Evolutionary conservation across 2,113 vertebrate genomes (phyloP).

Genomic region (Desmodus rotundus): DNA sequence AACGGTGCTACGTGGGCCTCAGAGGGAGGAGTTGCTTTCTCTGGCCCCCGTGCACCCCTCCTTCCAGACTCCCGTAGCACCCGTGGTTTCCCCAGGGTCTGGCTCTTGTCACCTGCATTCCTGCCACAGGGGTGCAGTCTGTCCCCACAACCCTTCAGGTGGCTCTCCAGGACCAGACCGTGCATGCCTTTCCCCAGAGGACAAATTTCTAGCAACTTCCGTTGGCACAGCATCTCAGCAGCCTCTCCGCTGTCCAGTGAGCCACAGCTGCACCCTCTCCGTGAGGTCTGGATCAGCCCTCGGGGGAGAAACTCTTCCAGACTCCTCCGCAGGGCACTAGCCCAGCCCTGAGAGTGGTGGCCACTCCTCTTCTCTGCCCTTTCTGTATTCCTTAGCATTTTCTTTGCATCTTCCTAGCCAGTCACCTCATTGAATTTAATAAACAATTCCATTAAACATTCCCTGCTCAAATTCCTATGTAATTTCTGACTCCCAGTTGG

Average conservation of each 20-base stretch:
- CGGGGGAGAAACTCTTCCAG: neutral
- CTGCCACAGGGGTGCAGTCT: neutral
- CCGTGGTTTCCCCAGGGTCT: neutral
- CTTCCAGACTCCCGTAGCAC: neutral
- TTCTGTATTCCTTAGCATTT: neutral
- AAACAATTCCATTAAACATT: neutral
- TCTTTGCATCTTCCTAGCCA: neutral
- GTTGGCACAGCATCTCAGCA: neutral
- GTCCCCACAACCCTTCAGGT: neutral
- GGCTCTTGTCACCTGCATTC: neutral
- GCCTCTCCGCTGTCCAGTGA: neutral
- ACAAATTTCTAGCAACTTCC: neutral
- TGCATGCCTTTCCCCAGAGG: neutral
- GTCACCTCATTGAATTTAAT: neutral
- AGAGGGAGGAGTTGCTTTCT: neutral
- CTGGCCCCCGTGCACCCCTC: rapidly evolving
- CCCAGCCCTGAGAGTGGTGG: neutral
- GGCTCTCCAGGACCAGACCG: neutral
- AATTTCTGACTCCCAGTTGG: neutral
- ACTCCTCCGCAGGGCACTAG: neutral
- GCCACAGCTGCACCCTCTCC: neutral
- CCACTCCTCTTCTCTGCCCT: neutral
- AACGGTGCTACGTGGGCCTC: neutral
- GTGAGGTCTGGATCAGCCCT: neutral
- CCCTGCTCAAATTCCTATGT: neutral